phyloP scores from a whole-genome alignment of 2,888 invertebrate genomes.

The Taphrorychus bicolor region DNA sequence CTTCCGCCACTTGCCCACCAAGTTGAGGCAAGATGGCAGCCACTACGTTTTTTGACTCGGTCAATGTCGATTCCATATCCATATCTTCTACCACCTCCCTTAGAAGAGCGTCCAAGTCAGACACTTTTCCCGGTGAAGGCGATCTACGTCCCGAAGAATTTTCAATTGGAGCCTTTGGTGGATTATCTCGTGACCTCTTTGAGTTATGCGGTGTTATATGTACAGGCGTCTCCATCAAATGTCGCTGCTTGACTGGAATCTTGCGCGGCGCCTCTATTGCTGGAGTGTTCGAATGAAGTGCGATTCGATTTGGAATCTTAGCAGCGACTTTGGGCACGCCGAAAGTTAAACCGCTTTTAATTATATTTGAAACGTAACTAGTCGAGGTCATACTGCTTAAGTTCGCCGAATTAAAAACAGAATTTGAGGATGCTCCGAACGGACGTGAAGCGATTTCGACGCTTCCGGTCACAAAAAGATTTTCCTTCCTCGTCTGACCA shows the following conservation, averaged over 20 bases:
- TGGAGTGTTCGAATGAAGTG: background rate
- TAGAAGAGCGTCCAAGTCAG: slow-evolving; percentile 25
- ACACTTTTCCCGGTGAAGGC: background rate
- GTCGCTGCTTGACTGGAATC: background rate
- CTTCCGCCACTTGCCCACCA: slow-evolving; percentile 50
- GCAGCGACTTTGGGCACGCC: slow-evolving; percentile 28
- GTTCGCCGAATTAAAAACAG: slow-evolving; percentile 26
- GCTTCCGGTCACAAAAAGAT: background rate
- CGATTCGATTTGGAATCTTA: background rate
- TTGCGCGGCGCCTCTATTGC: background rate
- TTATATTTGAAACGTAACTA: slow-evolving; percentile 28
- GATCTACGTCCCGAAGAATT: background rate
- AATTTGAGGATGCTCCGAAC: slow-evolving; percentile 12
- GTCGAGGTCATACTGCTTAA: slow-evolving; percentile 31
- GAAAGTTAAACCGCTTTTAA: slow-evolving; percentile 28
- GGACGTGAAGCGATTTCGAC: too few species aligned
- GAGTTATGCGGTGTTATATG: background rate
- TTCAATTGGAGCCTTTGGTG: background rate
- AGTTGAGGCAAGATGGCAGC: slow-evolving; percentile 52
- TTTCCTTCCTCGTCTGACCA: background rate
- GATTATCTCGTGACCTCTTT: background rate
- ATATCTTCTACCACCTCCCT: slow-evolving; percentile 23
- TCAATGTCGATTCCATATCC: slow-evolving; percentile 8
- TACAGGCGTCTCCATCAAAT: too few species aligned
- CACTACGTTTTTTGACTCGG: slow-evolving; percentile 52